Conservation (phyloP, 1,140 invertebrate genomes). For the Akabosia matsudoensis region DNA sequence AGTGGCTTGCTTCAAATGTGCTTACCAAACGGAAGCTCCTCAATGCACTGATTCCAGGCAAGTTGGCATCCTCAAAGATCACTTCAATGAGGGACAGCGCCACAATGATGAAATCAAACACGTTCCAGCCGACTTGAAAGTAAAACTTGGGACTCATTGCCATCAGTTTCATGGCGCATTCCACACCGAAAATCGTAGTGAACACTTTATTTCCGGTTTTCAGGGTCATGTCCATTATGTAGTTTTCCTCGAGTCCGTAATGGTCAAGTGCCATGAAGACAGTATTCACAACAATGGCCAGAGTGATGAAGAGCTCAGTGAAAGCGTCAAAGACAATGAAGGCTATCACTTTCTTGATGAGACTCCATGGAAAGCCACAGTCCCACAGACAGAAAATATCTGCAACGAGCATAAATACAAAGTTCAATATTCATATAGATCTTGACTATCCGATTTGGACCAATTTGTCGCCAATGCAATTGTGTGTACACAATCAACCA, state of each 20-base stretch:
- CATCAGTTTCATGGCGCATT: conserved; percentile 88
- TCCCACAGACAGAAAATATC: conserved; percentile 94
- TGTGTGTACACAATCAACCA: no score
- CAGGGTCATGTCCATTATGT: conserved; percentile 70
- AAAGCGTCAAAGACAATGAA: conserved; percentile 95
- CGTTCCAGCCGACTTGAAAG: conserved; percentile 98
- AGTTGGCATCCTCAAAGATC: conserved; percentile 81
- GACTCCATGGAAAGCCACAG: conserved; percentile 79
- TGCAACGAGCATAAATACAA: no score
- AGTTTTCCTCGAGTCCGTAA: conserved; percentile 82
- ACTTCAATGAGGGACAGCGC: conserved; percentile 88
- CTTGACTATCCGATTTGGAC: neutral
- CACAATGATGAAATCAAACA: conserved; percentile 97
- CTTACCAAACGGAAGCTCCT: conserved; percentile 95
- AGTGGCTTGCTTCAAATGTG: neutral
- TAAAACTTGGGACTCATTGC: conserved; percentile 95
- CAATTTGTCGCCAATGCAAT: neutral
- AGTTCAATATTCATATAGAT: neutral
- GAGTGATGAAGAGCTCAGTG: conserved; percentile 94
- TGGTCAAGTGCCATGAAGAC: conserved; percentile 96
- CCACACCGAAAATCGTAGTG: conserved; percentile 92
- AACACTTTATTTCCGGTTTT: conserved; percentile 95
- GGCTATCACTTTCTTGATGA: conserved; percentile 60
- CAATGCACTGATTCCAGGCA: conserved; percentile 88
- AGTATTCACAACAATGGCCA: conserved; percentile 96